phyloP scores from a whole-genome alignment of 1,140 invertebrate genomes.

The Arion vulgaris region DNA sequence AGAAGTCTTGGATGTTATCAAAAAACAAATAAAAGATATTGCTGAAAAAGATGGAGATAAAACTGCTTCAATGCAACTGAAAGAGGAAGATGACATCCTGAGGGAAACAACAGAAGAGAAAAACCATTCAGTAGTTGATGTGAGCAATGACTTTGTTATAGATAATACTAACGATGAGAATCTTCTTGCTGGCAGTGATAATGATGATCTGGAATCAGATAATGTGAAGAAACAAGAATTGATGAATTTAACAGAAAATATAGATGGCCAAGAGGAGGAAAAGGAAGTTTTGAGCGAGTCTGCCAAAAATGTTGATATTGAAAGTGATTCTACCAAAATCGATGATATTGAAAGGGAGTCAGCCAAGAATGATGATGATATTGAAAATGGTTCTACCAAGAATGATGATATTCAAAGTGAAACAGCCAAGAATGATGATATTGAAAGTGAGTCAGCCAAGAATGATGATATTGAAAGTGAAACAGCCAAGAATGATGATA shows the following conservation, averaged over 20 bases:
- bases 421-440: no score
- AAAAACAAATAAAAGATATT: background rate
- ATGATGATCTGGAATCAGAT: background rate
- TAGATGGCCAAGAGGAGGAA: no score
- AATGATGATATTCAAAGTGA: background rate
- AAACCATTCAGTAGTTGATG: background rate
- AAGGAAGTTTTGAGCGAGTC: no score
- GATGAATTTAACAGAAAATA: no score
- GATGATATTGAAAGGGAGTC: background rate
- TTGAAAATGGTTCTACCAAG: background rate
- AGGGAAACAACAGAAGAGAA: background rate
- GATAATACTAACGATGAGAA: background rate
- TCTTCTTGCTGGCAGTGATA: background rate
- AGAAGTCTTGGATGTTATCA: background rate
- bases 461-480: no score
- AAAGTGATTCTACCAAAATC: background rate
- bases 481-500: no score
- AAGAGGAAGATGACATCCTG: background rate
- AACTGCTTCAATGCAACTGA: background rate
- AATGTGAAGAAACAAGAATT: background rate
- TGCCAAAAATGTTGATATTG: background rate
- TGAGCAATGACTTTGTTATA: background rate
- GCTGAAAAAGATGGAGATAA: background rate
- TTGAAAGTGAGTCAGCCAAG: no score
- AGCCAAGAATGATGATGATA: conserved; percentile 7